phyloP scores from a whole-genome alignment of 2,113 vertebrate genomes.

The Myotis lucifugus region DNA sequence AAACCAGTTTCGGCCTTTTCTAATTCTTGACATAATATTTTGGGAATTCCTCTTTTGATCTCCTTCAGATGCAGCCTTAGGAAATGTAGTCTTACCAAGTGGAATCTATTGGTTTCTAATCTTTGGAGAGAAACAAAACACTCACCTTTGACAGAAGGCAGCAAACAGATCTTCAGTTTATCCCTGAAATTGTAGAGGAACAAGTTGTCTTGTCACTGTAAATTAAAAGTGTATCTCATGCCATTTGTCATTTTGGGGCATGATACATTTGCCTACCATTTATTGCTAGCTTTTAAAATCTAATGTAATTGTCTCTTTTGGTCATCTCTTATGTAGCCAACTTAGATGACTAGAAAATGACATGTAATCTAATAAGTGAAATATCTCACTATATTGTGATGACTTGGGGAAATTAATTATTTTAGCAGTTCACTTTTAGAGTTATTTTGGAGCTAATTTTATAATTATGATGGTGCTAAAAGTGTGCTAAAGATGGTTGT shows the following conservation, averaged over 20 bases:
- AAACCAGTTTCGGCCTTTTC: too few relatives aligned
- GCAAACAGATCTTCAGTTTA: background rate
- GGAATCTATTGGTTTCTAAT: background rate
- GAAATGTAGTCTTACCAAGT: background rate
- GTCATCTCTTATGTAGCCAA: background rate
- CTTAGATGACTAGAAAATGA: conserved; percentile 25
- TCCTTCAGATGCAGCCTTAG: background rate
- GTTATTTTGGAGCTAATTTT: conserved; percentile 34
- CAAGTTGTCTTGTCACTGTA: background rate
- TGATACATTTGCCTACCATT: background rate
- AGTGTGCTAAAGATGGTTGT: background rate
- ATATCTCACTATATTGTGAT: background rate
- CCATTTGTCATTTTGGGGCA: background rate
- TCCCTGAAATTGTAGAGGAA: background rate
- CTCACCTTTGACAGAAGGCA: background rate
- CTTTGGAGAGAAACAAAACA: background rate
- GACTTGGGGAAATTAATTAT: conserved; percentile 16
- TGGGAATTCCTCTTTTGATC: background rate
- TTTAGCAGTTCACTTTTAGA: background rate
- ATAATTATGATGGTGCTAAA: background rate
- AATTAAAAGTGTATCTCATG: conserved; percentile 11
- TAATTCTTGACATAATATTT: background rate
- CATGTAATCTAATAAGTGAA: background rate
- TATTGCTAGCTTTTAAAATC: conserved; percentile 10
- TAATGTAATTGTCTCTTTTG: background rate